phyloP scores from a whole-genome alignment of 1,140 invertebrate genomes.

The Leptinotarsa texana region DNA sequence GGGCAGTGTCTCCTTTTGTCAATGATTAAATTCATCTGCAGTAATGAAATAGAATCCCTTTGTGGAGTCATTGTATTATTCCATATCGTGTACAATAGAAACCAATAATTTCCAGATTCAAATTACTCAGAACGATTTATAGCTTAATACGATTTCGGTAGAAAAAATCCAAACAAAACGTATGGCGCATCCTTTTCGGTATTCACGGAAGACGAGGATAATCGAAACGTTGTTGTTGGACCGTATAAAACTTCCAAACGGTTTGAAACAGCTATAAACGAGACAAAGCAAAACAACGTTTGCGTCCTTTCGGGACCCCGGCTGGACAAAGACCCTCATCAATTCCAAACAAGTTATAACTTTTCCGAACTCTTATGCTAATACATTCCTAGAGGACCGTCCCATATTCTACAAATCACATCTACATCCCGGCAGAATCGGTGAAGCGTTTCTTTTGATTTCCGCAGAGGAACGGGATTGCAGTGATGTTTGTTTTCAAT shows the following conservation, averaged over 20 bases:
- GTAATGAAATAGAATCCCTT: too few species aligned
- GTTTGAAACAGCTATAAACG: not conserved
- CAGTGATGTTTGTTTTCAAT: slow-evolving; percentile 14
- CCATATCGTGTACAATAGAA: too few species aligned
- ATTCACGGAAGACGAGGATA: not conserved
- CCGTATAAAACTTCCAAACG: not conserved
- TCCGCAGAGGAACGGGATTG: not conserved
- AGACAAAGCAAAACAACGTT: not conserved
- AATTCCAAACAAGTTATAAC: slow-evolving; percentile 24
- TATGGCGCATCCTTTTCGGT: too few species aligned
- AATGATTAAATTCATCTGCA: too few species aligned
- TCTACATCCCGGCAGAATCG: not conserved
- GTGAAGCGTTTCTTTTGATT: slow-evolving; percentile 7
- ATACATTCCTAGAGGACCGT: slow-evolving; percentile 20
- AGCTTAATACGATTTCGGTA: too few species aligned
- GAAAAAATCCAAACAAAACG: too few species aligned
- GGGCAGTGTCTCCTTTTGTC: too few species aligned
- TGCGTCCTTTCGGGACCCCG: not conserved
- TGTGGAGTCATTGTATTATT: too few species aligned
- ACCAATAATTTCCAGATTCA: too few species aligned
- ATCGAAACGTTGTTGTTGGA: not conserved
- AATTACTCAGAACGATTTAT: too few species aligned
- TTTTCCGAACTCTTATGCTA: slow-evolving; percentile 25
- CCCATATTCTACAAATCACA: slow-evolving; percentile 7
- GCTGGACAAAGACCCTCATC: slow-evolving; percentile 20